Base-by-base conservation (phyloP, 1,140 invertebrate genomes). In the Pantala flavescens region DNA sequence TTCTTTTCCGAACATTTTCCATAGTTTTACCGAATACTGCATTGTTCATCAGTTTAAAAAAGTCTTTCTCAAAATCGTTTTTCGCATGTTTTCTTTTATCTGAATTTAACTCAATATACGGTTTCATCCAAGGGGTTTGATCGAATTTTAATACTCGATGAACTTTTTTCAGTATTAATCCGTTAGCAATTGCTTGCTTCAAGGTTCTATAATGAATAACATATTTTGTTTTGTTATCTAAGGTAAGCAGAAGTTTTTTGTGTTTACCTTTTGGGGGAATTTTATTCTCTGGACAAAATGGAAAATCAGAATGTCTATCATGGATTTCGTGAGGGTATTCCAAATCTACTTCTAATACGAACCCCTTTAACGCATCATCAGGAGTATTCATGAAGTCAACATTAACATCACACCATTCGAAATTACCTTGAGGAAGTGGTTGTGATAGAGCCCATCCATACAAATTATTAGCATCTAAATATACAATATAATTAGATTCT, bases 241-340 rank as follows among this genome's bases (percentile, higher is more conserved):
- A 21, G 7, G 42, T 72, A 0, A 71, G 80, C 71, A 2, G 49
- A 23, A 74, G 76, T 78, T 74, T 76, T 76, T 73, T 63, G 9
- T 81, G 81, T 12, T 21, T 73, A 76, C 77, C 76, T 24, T 75
- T 77, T 5, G 73, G 49, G 0, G 81, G 80, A 23, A 81, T 63
- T 21, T 82, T 76, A 70, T 80, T 80, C 77, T 85, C 81, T 12
- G 83, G 78, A 75, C 82, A 82, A 76, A 86, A 82, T 24, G 85
- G 85, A 43, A 86, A 84, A 77, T 85, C 82, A 75, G 81, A 83
- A 79, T 88, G 85, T 2, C 21, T 10, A 78, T 87, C 81, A 80
- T 88, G 87, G 14, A 87, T 63, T 23, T 82, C 5, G 73, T 78
- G 9, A 3, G 81, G 80, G 76, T 83, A 82, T 5, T 77, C 63